These are phyloP conservation scores for Anabacerthia variegaticeps DNA, from an alignment of 2,797 vertebrate genomes.

Conservation along the genomic window DNA sequence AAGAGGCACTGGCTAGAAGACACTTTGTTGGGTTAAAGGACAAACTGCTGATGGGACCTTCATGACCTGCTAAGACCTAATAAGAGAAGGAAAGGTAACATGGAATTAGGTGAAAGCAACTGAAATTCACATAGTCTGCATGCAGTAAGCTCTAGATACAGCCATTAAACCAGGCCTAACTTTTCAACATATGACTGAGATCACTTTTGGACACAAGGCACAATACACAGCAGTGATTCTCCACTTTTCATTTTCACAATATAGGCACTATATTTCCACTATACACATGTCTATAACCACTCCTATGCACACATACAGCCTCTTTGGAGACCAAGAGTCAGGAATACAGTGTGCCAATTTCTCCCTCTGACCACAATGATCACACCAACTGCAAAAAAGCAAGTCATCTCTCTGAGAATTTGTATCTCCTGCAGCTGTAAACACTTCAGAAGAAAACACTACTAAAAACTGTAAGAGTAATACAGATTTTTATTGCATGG, in stretches of 20 bases:
- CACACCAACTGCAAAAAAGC: neutral
- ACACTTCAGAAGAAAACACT: neutral
- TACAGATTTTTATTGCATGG: neutral
- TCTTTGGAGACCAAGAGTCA: neutral
- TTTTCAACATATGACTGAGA: neutral
- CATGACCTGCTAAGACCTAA: slow-evolving; percentile 91
- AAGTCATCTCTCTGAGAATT: neutral
- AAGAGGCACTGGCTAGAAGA: slow-evolving; percentile 91
- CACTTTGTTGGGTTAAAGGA: slow-evolving; percentile 90
- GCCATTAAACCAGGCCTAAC: neutral
- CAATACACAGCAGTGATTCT: neutral
- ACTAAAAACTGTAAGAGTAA: neutral
- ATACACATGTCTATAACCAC: neutral
- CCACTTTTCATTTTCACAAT: neutral
- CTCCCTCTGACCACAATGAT: neutral
- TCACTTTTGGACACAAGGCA: neutral
- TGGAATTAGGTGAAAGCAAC: neutral
- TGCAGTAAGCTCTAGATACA: neutral
- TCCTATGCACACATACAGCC: neutral
- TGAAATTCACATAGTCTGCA: neutral
- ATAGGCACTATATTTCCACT: neutral
- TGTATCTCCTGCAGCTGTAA: neutral
- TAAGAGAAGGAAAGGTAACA: neutral
- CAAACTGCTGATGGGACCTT: slow-evolving; percentile 90
- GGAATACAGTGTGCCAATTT: neutral